phyloP scores from a whole-genome alignment of 64 coral and sea anemone genomes.

The Montipora cactus region DNA sequence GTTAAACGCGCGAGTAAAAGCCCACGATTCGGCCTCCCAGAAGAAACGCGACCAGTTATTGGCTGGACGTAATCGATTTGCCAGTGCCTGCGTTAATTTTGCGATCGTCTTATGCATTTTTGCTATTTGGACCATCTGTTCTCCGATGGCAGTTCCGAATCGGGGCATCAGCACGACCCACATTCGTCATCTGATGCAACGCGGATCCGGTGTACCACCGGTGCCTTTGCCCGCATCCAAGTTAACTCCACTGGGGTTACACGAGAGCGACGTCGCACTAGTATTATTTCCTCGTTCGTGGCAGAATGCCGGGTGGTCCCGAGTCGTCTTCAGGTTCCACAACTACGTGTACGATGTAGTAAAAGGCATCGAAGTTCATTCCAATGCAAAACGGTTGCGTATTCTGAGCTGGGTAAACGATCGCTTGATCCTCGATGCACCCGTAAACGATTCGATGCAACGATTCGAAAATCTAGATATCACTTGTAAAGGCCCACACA shows the following conservation, averaged over 20 bases:
- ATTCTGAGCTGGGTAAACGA: not conserved
- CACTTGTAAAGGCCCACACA: not conserved
- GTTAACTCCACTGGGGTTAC: not conserved
- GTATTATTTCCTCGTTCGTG: not conserved
- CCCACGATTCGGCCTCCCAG: not conserved
- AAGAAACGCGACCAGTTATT: not conserved
- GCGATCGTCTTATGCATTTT: not conserved
- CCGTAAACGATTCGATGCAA: not conserved
- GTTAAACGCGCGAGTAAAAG: too few species aligned
- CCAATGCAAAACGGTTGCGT: not conserved
- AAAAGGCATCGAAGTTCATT: not conserved
- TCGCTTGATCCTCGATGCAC: not conserved
- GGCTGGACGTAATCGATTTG: not conserved
- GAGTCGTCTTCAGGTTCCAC: not conserved
- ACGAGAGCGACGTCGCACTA: not conserved
- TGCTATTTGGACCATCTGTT: not conserved
- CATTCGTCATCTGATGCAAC: not conserved
- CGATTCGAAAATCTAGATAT: not conserved
- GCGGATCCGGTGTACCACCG: not conserved
- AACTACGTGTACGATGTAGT: not conserved
- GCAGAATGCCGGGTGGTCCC: not conserved
- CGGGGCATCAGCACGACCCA: not conserved
- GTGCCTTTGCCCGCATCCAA: not conserved
- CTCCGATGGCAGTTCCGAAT: not conserved
- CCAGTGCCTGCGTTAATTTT: not conserved